phyloP scores from a whole-genome alignment of 2,113 vertebrate genomes.

The Stegastes partitus region DNA sequence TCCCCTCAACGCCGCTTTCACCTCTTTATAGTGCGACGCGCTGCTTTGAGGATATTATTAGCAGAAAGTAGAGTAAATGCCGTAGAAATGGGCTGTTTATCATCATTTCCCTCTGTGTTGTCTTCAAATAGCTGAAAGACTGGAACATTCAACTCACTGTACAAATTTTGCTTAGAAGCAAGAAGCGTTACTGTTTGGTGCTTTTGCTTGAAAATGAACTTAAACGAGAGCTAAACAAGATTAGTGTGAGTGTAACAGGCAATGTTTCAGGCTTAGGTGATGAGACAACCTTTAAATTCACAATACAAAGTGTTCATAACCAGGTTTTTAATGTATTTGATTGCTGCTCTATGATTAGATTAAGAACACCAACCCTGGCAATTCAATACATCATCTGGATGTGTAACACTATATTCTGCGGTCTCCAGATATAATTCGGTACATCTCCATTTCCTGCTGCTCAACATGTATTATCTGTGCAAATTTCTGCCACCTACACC shows the following conservation, averaged over 20 bases:
- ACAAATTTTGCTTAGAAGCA: not conserved
- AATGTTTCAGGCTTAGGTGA: too few relatives aligned
- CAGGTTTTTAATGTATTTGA: not conserved
- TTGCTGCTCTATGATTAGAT: not conserved
- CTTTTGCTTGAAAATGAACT: too few relatives aligned
- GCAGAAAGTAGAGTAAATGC: not conserved
- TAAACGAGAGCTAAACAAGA: too few relatives aligned
- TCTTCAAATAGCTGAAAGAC: not conserved
- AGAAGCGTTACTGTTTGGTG: too few relatives aligned
- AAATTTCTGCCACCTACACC: conserved; percentile 4
- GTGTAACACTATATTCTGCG: not conserved
- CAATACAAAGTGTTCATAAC: too few relatives aligned
- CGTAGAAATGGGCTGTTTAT: not conserved
- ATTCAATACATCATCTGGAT: not conserved
- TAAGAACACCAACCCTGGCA: not conserved
- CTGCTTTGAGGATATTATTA: too few relatives aligned
- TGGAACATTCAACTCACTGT: not conserved
- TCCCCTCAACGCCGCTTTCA: too few relatives aligned
- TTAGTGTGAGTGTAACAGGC: too few relatives aligned
- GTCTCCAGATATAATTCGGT: not conserved
- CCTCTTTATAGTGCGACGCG: too few relatives aligned
- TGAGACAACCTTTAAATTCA: too few relatives aligned
- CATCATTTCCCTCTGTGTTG: not conserved
- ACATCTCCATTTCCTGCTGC: not conserved
- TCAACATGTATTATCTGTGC: not conserved